Conservation (phyloP, 2,113 vertebrate species). For the Paratilapia polleni region DNA sequence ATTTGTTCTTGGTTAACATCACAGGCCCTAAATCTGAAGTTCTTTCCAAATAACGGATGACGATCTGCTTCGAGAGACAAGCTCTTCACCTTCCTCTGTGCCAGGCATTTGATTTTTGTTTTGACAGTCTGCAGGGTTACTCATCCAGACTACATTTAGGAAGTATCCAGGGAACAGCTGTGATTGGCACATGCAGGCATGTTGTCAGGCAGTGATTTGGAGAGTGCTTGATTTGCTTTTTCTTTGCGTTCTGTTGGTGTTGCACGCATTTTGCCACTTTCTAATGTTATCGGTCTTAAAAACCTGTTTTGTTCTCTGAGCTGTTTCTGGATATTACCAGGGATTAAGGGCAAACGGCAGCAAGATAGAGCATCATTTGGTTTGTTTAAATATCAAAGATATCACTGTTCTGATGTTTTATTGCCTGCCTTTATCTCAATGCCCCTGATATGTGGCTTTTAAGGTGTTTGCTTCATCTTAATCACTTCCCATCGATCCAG, state of each 20-base stretch:
- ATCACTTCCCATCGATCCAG: conserved; percentile 39
- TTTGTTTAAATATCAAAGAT: conserved; percentile 20
- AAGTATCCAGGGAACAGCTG: not conserved
- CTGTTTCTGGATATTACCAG: not conserved
- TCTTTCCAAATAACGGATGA: too few species aligned
- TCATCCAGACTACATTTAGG: too few species aligned
- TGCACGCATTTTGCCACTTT: not conserved
- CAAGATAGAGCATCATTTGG: not conserved
- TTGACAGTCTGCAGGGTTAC: too few species aligned
- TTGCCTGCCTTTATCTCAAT: conserved; percentile 32
- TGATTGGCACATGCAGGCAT: not conserved
- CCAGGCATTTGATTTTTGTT: too few species aligned
- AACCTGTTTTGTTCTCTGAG: not conserved
- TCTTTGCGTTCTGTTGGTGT: too few species aligned
- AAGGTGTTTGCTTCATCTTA: conserved; percentile 51
- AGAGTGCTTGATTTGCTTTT: too few species aligned
- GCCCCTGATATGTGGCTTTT: conserved; percentile 27
- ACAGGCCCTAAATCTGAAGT: too few species aligned
- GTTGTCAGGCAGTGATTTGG: not conserved
- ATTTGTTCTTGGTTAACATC: too few species aligned
- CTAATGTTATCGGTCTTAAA: not conserved
- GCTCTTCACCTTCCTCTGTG: too few species aligned
- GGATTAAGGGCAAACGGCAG: not conserved
- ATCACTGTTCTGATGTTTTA: conserved; percentile 5
- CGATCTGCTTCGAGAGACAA: too few species aligned